A percentile compares a stretch with the other conserved stretches of the same genome.
phyloP scores from a whole-genome alignment of 2,888 invertebrate species.

The Melanostoma mellinum region DNA sequence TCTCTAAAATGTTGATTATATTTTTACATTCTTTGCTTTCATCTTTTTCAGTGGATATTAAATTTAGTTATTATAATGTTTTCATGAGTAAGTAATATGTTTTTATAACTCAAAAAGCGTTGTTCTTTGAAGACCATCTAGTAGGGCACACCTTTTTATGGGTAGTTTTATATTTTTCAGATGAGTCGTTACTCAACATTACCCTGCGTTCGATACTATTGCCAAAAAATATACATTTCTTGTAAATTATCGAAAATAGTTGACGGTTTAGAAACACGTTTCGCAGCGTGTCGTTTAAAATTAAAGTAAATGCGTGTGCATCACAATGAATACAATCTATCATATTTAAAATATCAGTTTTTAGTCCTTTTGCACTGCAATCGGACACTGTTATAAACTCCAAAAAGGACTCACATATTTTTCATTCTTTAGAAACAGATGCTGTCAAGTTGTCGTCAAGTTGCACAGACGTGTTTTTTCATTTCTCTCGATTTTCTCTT shows the following conservation, averaged over 20 bases:
- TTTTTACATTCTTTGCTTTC: slow-evolving; percentile 26
- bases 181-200: slow-evolving; percentile 6
- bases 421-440: slow-evolving; percentile 1
- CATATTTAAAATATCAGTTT: slow-evolving; percentile 12
- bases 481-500: too few relatives aligned
- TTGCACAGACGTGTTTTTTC: too few relatives aligned
- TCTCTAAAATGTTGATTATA: slow-evolving; percentile 29
- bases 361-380: background rate
- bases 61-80: background rate
- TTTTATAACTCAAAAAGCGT: slow-evolving; percentile 17
- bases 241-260: too few relatives aligned
- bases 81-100: slow-evolving; percentile 10
- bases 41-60: slow-evolving; percentile 19
- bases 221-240: slow-evolving; percentile 19
- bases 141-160: slow-evolving; percentile 30
- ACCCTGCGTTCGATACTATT: slow-evolving; percentile 28
- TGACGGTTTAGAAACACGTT: too few relatives aligned
- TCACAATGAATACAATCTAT: background rate
- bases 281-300: too few relatives aligned
- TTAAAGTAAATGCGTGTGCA: slow-evolving; percentile 15
- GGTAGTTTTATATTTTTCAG: slow-evolving; percentile 22
- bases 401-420: slow-evolving; percentile 24
- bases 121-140: slow-evolving; percentile 25
- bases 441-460: too few relatives aligned
- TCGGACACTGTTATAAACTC: background rate